phyloP scores from a whole-genome alignment of 2,888 invertebrate species.

The Mactromeris polynyma region DNA sequence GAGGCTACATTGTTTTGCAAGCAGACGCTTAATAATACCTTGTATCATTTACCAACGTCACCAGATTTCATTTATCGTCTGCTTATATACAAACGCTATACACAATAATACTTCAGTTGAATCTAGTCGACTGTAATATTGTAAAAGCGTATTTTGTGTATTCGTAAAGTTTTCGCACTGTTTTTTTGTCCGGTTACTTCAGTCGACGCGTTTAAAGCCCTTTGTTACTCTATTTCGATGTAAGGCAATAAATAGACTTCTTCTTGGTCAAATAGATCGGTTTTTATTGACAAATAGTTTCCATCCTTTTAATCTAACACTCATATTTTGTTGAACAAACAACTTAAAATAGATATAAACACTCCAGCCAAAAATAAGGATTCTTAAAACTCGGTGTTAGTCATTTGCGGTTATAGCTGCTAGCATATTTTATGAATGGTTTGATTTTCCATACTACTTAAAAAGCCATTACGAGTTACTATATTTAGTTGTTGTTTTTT shows the following conservation, averaged over 20 bases:
- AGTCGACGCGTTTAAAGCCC: not conserved
- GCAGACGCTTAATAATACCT: not conserved
- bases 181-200: not conserved
- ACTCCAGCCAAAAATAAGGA: not conserved
- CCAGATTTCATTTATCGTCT: not conserved
- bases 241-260: not conserved
- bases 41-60: not conserved
- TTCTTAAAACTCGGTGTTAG: not conserved
- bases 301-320: not conserved
- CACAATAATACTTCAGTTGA: not conserved
- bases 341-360: constrained; percentile 1
- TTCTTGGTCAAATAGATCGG: not conserved
- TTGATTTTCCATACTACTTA: not conserved
- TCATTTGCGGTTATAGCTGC: not conserved
- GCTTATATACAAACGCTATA: not conserved
- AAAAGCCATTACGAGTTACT: not conserved
- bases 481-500: not conserved
- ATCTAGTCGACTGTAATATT: not conserved
- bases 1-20: not conserved
- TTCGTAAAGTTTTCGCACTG: not conserved
- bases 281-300: not conserved
- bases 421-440: not conserved
- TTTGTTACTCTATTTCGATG: not conserved
- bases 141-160: not conserved
- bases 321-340: not conserved